Evolutionary conservation across 1,140 invertebrate genomes (phyloP).

Genomic region (Drosophila rhopaloa): DNA sequence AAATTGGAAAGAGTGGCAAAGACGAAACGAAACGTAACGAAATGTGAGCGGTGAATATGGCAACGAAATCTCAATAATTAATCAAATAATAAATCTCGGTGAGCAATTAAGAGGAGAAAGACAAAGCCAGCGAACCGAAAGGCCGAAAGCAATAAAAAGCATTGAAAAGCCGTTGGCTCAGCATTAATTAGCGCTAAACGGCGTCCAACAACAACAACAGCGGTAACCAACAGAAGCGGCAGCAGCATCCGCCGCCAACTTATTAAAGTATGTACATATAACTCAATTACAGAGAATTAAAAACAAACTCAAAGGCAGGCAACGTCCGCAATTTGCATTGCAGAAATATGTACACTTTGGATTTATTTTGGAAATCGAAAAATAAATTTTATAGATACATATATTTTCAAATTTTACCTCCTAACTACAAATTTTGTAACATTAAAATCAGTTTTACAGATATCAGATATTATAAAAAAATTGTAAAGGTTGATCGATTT

Average conservation of each 20-base stretch:
- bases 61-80: constrained; percentile 71
- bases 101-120: constrained; percentile 70
- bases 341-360: constrained; percentile 51
- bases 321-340: constrained; percentile 73
- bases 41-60: constrained; percentile 17
- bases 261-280: constrained; percentile 81
- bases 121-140: constrained; percentile 63
- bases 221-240: constrained; percentile 29
- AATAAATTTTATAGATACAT: too few species aligned
- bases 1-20: constrained; percentile 48
- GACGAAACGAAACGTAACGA: constrained; percentile 4
- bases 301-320: constrained; percentile 71
- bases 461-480: too few species aligned
- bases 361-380: not conserved
- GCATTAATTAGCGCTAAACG: constrained; percentile 80
- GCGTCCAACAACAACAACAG: constrained; percentile 40
- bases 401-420: too few species aligned
- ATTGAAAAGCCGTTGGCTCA: constrained; percentile 73
- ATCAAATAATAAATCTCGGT: constrained; percentile 76
- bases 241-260: constrained; percentile 72
- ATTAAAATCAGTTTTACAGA: too few species aligned
- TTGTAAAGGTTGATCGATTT: too few species aligned
- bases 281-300: constrained; percentile 81
- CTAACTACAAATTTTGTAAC: too few species aligned
- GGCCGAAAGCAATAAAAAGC: constrained; percentile 66